Percentiles rank a stretch among this genome's conserved stretches.
Conservation (phyloP, 2,888 invertebrate species). For the Cheilosia grossa region DNA sequence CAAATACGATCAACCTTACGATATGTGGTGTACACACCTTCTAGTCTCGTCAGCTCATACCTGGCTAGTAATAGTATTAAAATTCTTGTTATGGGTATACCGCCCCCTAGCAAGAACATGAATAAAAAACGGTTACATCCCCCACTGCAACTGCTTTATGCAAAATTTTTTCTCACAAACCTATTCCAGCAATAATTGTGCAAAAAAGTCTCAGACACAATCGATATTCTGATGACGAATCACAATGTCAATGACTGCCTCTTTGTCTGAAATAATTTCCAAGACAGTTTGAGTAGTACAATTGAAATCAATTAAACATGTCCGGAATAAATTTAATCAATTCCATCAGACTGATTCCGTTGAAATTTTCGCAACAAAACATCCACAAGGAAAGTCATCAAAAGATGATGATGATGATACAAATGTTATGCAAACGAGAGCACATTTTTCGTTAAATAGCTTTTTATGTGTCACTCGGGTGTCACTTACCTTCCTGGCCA, state of each 20-base stretch:
- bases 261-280: background rate
- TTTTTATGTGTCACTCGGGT: background rate
- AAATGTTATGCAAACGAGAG: background rate
- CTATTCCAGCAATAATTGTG: background rate
- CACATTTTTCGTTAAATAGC: background rate
- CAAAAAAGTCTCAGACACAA: background rate
- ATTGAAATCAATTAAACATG: conserved; percentile 6
- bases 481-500: conserved; percentile 84
- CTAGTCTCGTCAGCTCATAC: no score
- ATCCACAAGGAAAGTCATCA: background rate
- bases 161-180: no score
- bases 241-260: background rate
- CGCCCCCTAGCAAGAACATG: no score
- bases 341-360: background rate
- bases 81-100: no score
- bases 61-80: no score
- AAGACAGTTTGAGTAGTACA: background rate
- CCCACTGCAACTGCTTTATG: no score
- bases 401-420: no score
- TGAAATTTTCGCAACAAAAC: background rate
- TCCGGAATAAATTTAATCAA: background rate
- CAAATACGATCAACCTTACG: no score
- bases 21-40: no score
- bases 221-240: background rate
- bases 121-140: no score